Evolutionary conservation across 64 coral and sea anemone species (phyloP).

Genomic region (Montipora efflorescens): DNA sequence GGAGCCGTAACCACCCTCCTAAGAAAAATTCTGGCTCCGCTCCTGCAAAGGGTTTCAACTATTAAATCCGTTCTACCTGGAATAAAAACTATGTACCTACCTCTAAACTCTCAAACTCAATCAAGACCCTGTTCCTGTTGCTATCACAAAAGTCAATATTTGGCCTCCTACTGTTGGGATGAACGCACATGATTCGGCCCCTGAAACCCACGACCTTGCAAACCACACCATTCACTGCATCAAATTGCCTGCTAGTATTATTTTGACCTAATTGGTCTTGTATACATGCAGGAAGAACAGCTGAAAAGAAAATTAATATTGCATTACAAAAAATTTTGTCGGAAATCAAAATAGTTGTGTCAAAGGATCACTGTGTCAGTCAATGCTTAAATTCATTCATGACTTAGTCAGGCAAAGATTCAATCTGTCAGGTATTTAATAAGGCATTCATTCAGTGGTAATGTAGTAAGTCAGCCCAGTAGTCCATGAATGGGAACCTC

Average conservation of each 20-base stretch:
- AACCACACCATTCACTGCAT: slow-evolving; percentile 3
- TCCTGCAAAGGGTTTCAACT: no score
- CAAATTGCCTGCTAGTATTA: neutral
- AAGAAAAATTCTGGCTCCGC: no score
- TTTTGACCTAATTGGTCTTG: neutral
- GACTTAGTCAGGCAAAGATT: no score
- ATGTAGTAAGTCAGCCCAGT: no score
- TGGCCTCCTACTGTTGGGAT: neutral
- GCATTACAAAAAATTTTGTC: neutral
- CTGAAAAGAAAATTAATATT: neutral
- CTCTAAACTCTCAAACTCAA: slow-evolving; percentile 34
- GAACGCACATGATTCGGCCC: slow-evolving; percentile 17
- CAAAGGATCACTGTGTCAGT: no score
- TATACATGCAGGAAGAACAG: neutral
- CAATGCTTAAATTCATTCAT: no score
- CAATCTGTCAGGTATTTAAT: no score
- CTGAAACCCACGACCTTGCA: slow-evolving; percentile 5
- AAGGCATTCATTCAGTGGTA: no score
- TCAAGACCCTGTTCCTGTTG: neutral
- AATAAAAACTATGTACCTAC: neutral
- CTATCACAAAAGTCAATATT: neutral
- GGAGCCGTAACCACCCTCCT: no score
- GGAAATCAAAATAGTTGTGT: no score
- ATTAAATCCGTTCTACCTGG: no score
- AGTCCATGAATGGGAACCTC: no score